Percentiles rank a stretch among this genome's conserved stretches.
Conservation (phyloP, 2,113 vertebrate genomes). For the Trinectes maculatus region DNA sequence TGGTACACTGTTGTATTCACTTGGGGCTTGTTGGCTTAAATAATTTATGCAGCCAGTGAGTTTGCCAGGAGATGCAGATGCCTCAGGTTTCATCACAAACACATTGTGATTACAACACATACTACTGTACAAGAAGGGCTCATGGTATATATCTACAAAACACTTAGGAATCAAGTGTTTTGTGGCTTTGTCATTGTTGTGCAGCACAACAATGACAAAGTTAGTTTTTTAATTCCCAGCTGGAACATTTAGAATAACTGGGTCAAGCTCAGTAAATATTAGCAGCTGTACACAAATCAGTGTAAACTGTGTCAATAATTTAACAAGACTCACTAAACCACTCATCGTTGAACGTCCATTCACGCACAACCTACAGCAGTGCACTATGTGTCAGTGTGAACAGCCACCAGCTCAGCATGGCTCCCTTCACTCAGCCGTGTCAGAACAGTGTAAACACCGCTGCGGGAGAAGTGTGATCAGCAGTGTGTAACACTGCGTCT, state of each 20-base stretch:
- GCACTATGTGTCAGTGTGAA: slow-evolving; percentile 3
- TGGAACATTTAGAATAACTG: too few species aligned
- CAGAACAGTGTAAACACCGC: slow-evolving; percentile 46
- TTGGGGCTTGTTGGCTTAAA: slow-evolving; percentile 57
- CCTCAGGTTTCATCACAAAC: slow-evolving; percentile 65
- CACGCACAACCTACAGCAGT: slow-evolving; percentile 9
- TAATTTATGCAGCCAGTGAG: slow-evolving; percentile 76
- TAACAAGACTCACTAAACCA: neutral
- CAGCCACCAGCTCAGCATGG: slow-evolving; percentile 15
- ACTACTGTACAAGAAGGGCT: neutral
- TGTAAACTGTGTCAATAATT: slow-evolving; percentile 14
- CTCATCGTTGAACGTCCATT: slow-evolving; percentile 4
- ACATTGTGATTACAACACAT: slow-evolving; percentile 14
- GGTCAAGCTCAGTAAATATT: slow-evolving; percentile 10
- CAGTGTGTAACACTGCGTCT: slow-evolving; percentile 20
- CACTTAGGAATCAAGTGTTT: neutral
- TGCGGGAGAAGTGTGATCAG: slow-evolving; percentile 53
- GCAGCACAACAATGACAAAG: neutral
- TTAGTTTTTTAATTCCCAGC: slow-evolving; percentile 12
- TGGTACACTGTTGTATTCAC: slow-evolving; percentile 29
- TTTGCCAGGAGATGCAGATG: slow-evolving; percentile 68
- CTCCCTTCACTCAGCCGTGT: slow-evolving; percentile 26
- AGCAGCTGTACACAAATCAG: neutral
- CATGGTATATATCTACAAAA: neutral
- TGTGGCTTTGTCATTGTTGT: too few species aligned